Base-by-base conservation (phyloP, 2,797 vertebrate species). In the Aldrovandia affinis region DNA sequence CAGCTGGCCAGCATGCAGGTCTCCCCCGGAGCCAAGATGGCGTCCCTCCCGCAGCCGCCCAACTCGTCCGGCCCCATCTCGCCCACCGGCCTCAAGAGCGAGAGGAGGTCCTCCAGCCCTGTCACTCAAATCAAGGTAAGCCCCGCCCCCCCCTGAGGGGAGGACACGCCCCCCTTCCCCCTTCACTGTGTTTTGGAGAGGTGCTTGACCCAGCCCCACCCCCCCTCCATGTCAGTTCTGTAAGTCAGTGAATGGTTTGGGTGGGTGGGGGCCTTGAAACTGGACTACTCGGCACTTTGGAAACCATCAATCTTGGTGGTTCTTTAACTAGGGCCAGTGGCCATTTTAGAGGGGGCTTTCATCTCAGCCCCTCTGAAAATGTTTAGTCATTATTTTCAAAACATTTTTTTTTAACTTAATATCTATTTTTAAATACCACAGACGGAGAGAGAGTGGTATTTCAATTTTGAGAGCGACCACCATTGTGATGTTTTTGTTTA, bases 1-100 rank as follows among this genome's bases (percentile, higher is more conserved):
- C 98, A 99, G 94, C 95, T 99, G 94, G 97, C 98, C 96, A 98
- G 96, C 96, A 99, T 99, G 98, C 98, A 99, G 94, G 96, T 98
- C 94, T 99, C 98, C 94, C 98, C 98, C 87, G 98, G 98, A 96
- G 96, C 97, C 95, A 99, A 99, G 96, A 98, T 99, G 96, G 96
- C 97, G 86, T 97, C 96, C 33, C 97, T 98, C 92, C 97, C 97
- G 86, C 98, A 99, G 93, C 94, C 97, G 86, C 96, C 96, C 91
- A 98, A 96, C 91, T 93, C 96, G 0, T 95, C 97, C 83, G 97
- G 97, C 90, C 95, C 97, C 82, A 96, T 99, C 90, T 99, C 98
- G 89, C 98, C 98, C 87, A 97, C 98, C 89, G 97, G 96, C 89
- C 95, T 99, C 94, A 99, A 99, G 96, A 99, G 97, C 88, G 98